Conservation (phyloP, 2,113 vertebrate species). For the Apistogramma diplotaenia region DNA sequence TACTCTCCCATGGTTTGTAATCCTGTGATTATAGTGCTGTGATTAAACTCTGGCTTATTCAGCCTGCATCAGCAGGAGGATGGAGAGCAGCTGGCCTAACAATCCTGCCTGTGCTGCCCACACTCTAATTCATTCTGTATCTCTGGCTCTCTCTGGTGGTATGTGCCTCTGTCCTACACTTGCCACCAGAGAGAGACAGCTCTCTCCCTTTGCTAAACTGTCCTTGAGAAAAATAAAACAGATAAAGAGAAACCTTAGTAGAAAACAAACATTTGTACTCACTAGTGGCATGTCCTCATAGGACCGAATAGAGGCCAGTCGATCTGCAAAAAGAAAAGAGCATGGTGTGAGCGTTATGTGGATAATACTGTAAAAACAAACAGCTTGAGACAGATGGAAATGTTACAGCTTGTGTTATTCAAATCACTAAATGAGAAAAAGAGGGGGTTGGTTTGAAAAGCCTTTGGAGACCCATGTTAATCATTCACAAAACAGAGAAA, state of each 20-base stretch:
- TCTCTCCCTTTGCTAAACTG: background rate
- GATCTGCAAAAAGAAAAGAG: constrained; percentile 72
- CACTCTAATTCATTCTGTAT: background rate
- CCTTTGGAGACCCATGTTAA: background rate
- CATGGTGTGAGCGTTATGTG: background rate
- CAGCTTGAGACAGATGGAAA: background rate
- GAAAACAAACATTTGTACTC: constrained; percentile 59
- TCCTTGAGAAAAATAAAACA: background rate
- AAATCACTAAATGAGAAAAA: background rate
- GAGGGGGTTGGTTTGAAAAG: background rate
- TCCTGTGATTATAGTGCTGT: constrained; percentile 59
- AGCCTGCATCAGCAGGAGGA: constrained; percentile 29
- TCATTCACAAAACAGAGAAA: background rate
- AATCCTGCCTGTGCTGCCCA: background rate
- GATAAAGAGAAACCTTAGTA: background rate
- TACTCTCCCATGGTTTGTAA: constrained; percentile 58
- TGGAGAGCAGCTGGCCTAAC: constrained; percentile 36
- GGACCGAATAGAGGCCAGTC: constrained; percentile 78
- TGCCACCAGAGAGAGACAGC: background rate
- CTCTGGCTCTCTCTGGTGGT: constrained; percentile 62
- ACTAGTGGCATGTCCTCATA: constrained; percentile 87
- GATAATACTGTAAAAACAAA: background rate
- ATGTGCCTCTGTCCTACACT: background rate
- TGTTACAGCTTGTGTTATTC: background rate
- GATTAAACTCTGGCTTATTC: constrained; percentile 60